Conservation (phyloP, 2,113 vertebrate genomes). For the Cyphotilapia sp. region DNA sequence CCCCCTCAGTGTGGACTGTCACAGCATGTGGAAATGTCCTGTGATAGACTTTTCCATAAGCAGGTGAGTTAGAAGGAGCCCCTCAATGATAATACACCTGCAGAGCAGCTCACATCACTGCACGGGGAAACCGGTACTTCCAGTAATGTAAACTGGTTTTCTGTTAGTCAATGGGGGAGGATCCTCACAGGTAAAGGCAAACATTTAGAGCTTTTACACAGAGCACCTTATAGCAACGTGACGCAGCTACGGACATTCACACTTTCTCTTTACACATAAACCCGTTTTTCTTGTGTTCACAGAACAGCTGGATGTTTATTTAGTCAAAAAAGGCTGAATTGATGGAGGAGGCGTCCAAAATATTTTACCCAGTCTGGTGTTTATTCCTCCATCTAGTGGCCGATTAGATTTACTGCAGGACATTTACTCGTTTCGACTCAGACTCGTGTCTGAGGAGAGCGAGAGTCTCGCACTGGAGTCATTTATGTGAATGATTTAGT, state of each 20-base stretch:
- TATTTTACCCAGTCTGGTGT: neutral
- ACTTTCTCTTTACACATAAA: neutral
- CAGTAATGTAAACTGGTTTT: neutral
- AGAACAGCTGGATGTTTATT: neutral
- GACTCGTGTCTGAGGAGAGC: neutral
- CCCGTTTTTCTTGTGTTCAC: neutral
- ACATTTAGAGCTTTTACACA: neutral
- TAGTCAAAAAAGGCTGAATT: accelerated
- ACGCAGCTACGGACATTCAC: accelerated
- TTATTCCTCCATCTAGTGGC: neutral
- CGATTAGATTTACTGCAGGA: neutral
- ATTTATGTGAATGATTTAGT: accelerated
- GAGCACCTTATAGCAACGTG: neutral
- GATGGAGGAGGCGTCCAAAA: accelerated
- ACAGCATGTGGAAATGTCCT: neutral
- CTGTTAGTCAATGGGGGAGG: neutral
- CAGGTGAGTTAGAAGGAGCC: neutral
- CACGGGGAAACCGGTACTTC: neutral
- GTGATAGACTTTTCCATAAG: accelerated
- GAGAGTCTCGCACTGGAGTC: accelerated
- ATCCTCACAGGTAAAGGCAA: neutral
- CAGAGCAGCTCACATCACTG: neutral
- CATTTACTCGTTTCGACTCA: accelerated
- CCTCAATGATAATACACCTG: accelerated
- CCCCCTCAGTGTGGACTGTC: neutral